Conservation (phyloP, 2,113 vertebrate genomes). For the Caranx ignobilis region DNA sequence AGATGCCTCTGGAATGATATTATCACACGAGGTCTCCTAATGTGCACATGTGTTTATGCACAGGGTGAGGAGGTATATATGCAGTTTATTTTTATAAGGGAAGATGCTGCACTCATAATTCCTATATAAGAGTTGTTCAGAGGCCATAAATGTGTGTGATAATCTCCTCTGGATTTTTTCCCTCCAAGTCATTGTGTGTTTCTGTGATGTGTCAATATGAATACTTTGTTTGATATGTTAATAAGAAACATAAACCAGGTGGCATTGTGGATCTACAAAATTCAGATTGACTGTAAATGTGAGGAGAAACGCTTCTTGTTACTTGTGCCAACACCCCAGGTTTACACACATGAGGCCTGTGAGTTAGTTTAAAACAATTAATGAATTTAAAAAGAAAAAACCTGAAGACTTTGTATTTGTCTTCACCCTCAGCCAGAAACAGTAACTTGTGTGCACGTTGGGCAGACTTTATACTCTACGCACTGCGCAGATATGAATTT, state of each 20-base stretch:
- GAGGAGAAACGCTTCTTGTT: not conserved
- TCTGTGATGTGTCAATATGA: not conserved
- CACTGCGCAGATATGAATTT: not conserved
- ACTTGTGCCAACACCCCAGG: not conserved
- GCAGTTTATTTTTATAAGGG: conserved; percentile 27
- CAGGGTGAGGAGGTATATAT: conserved; percentile 43
- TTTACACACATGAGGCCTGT: too few species aligned
- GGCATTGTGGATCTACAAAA: not conserved
- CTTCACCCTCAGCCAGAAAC: not conserved
- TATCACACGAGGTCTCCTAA: conserved; percentile 65
- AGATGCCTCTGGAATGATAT: conserved; percentile 74
- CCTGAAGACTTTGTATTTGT: not conserved
- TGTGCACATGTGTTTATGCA: conserved; percentile 54
- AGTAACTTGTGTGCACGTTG: not conserved
- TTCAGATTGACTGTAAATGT: not conserved
- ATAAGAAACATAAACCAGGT: not conserved
- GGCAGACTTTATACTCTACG: not conserved
- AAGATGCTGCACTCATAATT: conserved; percentile 1
- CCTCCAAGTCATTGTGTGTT: not conserved
- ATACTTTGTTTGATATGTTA: not conserved
- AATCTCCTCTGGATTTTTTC: not conserved
- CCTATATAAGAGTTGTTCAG: not conserved
- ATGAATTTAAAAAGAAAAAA: not conserved
- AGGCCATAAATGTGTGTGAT: not conserved
- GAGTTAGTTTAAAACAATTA: too few species aligned